Conservation (phyloP, 1,140 invertebrate genomes). For the Metopolophium dirhodum region DNA sequence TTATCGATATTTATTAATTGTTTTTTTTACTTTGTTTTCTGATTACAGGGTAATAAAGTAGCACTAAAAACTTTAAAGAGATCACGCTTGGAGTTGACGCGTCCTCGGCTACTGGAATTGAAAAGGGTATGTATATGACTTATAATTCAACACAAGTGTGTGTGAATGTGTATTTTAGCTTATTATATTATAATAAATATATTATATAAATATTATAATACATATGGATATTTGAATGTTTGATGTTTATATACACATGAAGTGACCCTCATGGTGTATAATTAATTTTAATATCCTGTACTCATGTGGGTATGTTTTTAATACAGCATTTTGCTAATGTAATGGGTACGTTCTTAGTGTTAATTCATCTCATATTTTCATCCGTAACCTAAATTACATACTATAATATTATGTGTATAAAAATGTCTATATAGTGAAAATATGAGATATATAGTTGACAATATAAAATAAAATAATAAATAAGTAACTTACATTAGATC, state of each 20-base stretch:
- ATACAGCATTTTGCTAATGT: background rate
- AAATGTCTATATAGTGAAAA: too few species aligned
- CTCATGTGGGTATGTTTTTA: background rate
- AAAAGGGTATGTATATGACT: slow-evolving; percentile 72
- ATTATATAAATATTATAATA: background rate
- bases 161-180: background rate
- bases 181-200: background rate
- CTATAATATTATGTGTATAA: too few species aligned
- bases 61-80: slow-evolving; percentile 84
- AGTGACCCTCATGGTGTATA: background rate
- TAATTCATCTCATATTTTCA: background rate
- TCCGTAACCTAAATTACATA: background rate
- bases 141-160: background rate
- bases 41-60: slow-evolving; percentile 73
- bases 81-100: slow-evolving; percentile 81
- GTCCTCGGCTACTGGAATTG: slow-evolving; percentile 84
- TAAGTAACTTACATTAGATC: background rate
- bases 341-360: background rate
- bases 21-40: slow-evolving; percentile 59
- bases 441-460: background rate
- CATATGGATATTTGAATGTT: background rate
- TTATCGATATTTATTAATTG: background rate
- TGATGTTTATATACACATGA: background rate
- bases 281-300: background rate
- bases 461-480: background rate